Evolutionary conservation across 1,140 invertebrate species (phyloP).

Genomic region (Dysdera silvatica): DNA sequence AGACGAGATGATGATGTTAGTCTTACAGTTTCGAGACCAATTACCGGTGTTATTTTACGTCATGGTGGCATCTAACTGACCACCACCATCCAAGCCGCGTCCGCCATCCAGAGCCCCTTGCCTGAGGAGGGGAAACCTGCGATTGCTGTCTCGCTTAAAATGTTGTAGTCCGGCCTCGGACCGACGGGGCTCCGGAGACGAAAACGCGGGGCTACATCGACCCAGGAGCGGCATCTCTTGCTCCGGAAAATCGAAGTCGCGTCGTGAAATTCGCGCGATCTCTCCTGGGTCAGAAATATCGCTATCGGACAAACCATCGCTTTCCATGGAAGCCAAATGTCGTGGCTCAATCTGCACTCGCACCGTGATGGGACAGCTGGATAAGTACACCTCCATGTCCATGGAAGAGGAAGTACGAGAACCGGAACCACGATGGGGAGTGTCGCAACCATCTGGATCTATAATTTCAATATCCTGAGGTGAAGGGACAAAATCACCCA

Average conservation of each 20-base stretch:
- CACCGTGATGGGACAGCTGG: slow-evolving; percentile 27
- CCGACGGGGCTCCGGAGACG: slow-evolving; percentile 14
- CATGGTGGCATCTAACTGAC: slow-evolving; percentile 4
- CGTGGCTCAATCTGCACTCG: slow-evolving; percentile 28
- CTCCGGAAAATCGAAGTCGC: slow-evolving; percentile 21
- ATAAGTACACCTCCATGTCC: slow-evolving; percentile 32
- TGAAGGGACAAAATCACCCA: slow-evolving; percentile 32
- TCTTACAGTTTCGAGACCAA: too few relatives aligned
- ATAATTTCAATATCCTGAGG: slow-evolving; percentile 34
- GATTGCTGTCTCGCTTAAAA: slow-evolving; percentile 21
- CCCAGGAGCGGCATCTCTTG: slow-evolving; percentile 18
- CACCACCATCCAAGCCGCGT: not conserved
- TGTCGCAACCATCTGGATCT: slow-evolving; percentile 35
- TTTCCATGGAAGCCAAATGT: slow-evolving; percentile 36
- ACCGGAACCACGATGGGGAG: slow-evolving; percentile 6
- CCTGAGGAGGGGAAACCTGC: slow-evolving; percentile 25
- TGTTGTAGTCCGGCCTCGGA: not conserved
- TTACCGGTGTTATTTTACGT: slow-evolving; percentile 2
- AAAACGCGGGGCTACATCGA: slow-evolving; percentile 15
- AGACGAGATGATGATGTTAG: too few relatives aligned
- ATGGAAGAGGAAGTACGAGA: slow-evolving; percentile 22
- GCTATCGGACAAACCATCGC: slow-evolving; percentile 34
- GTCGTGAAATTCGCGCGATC: not conserved
- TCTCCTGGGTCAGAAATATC: slow-evolving; percentile 21
- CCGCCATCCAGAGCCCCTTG: slow-evolving; percentile 31